Conservation (phyloP, 2,113 vertebrate species). For the Istiophorus platypterus region DNA sequence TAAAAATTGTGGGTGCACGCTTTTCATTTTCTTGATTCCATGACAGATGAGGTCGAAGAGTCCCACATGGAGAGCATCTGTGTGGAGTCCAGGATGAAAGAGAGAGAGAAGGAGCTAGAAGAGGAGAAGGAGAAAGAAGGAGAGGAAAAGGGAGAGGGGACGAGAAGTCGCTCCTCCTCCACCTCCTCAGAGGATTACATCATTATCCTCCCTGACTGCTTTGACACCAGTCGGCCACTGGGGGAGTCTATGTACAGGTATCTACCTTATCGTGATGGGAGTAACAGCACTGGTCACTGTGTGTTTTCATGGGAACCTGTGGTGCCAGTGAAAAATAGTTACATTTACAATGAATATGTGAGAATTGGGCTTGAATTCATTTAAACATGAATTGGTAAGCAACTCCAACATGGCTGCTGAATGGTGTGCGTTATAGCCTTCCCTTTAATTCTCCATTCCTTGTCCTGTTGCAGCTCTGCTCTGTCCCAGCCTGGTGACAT, state of each 20-base stretch:
- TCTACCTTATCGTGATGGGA: not conserved
- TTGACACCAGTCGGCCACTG: conserved; percentile 94
- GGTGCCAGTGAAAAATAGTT: not conserved
- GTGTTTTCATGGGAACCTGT: not conserved
- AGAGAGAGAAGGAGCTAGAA: conserved; percentile 60
- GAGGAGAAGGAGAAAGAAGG: conserved; percentile 57
- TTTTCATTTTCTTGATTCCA: not conserved
- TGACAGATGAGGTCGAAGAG: conserved; percentile 64
- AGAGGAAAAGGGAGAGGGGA: conserved; percentile 75
- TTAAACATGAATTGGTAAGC: not conserved
- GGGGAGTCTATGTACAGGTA: conserved; percentile 94
- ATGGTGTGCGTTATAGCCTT: not conserved
- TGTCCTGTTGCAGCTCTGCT: conserved; percentile 83
- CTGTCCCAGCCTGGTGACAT: conserved; percentile 91
- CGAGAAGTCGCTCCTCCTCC: conserved; percentile 90
- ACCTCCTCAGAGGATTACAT: conserved; percentile 95
- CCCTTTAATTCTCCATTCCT: not conserved
- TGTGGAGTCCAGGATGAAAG: conserved; percentile 34
- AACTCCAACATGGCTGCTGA: not conserved
- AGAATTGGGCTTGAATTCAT: not conserved
- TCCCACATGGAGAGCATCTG: conserved; percentile 61
- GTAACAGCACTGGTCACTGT: not conserved
- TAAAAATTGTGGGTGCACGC: not conserved
- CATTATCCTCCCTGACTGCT: conserved; percentile 95
- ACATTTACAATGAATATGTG: not conserved